phyloP scores from a whole-genome alignment of 2,888 invertebrate genomes.

The Mactromeris polynyma region DNA sequence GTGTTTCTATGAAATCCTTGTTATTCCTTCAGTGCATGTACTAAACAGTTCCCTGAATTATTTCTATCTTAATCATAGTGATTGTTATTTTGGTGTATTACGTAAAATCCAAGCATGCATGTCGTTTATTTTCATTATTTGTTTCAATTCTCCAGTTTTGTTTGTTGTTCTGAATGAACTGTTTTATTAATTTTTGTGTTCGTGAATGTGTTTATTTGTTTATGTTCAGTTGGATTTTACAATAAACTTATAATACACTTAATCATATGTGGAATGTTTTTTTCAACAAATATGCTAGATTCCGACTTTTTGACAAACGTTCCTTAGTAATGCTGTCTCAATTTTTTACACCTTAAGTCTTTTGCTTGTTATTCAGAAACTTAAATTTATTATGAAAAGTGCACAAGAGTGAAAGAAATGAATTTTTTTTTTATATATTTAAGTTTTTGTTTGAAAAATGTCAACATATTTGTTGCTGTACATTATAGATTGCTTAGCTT shows the following conservation, averaged over 20 bases:
- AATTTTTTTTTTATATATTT: neutral
- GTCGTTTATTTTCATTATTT: neutral
- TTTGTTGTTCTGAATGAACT: neutral
- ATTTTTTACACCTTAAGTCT: neutral
- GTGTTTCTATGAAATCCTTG: neutral
- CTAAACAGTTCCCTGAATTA: neutral
- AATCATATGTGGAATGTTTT: neutral
- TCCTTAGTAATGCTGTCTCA: neutral
- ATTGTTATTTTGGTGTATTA: neutral
- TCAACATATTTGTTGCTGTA: neutral
- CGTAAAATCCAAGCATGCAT: neutral
- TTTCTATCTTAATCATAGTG: neutral
- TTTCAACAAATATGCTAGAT: neutral
- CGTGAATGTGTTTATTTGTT: neutral
- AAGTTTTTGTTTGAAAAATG: neutral
- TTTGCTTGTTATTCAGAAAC: neutral
- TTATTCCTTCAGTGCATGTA: slow-evolving; percentile 6
- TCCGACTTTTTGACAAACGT: neutral
- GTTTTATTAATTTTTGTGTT: slow-evolving; percentile 6
- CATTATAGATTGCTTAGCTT: neutral
- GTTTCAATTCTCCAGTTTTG: neutral
- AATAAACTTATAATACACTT: neutral
- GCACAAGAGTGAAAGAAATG: neutral
- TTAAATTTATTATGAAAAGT: neutral
- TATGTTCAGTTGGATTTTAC: neutral